Evolutionary conservation across 1,140 invertebrate genomes (phyloP).

Genomic region (Drosophila paulistorum): DNA sequence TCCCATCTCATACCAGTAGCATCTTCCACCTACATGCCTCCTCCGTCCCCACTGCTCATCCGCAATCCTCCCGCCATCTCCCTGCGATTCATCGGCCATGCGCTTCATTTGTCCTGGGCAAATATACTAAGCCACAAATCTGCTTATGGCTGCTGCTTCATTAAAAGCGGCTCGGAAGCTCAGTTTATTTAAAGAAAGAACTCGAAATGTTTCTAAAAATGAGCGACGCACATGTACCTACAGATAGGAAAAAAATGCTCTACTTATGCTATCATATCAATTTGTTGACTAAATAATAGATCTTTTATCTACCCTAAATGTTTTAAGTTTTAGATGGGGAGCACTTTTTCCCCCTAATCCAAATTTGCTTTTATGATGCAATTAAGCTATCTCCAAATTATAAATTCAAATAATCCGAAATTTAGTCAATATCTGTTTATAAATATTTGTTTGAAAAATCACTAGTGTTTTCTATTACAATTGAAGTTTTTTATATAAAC

Average conservation of each 20-base stretch:
- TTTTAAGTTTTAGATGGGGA: no score
- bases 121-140: conserved; percentile 81
- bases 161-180: conserved; percentile 67
- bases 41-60: not conserved
- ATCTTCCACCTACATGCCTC: not conserved
- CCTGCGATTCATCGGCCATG: not conserved
- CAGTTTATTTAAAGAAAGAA: conserved; percentile 70
- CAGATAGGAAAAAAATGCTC: not conserved
- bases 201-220: conserved; percentile 17
- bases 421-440: no score
- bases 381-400: no score
- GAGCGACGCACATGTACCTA: not conserved
- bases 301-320: not conserved
- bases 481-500: no score
- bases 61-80: not conserved
- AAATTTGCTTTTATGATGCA: no score
- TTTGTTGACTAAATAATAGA: not conserved
- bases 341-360: no score
- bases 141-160: conserved; percentile 73
- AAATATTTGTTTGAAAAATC: no score
- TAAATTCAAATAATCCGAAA: no score
- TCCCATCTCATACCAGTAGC: no score
- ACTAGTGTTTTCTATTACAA: no score
- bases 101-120: conserved; percentile 68
- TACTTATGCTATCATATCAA: not conserved